Conservation (phyloP, 2,113 vertebrate species). For the Calidris pugnax region DNA sequence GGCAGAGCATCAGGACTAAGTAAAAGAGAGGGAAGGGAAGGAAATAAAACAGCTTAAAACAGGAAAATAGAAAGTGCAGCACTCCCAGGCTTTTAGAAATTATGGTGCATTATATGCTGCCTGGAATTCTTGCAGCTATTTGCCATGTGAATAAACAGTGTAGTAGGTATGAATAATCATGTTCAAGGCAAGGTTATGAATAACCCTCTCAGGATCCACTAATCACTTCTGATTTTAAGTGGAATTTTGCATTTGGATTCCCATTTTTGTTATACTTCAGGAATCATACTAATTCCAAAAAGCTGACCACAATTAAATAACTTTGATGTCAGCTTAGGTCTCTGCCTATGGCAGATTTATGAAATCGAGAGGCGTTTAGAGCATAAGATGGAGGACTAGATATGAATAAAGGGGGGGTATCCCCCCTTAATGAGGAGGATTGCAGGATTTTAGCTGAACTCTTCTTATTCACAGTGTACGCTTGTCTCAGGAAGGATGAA, state of each 20-base stretch:
- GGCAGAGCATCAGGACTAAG: neutral
- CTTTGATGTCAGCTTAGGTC: neutral
- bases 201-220: neutral
- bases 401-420: neutral
- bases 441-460: neutral
- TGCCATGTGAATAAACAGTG: neutral
- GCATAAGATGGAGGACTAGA: neutral
- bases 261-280: neutral
- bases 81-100: fast-evolving
- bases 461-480: neutral
- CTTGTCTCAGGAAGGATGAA: neutral
- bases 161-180: neutral
- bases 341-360: neutral
- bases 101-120: neutral
- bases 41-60: neutral
- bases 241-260: neutral
- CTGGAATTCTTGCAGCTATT: neutral
- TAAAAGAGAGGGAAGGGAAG: neutral
- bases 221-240: neutral
- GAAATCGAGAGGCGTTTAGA: neutral
- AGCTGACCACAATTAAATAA: neutral
- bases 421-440: neutral
- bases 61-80: neutral
- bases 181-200: neutral
- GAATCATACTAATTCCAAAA: neutral